These are phyloP conservation scores for Eristalinus aeneus DNA, from an alignment of 2,888 invertebrate species.

Conservation along the genomic window DNA sequence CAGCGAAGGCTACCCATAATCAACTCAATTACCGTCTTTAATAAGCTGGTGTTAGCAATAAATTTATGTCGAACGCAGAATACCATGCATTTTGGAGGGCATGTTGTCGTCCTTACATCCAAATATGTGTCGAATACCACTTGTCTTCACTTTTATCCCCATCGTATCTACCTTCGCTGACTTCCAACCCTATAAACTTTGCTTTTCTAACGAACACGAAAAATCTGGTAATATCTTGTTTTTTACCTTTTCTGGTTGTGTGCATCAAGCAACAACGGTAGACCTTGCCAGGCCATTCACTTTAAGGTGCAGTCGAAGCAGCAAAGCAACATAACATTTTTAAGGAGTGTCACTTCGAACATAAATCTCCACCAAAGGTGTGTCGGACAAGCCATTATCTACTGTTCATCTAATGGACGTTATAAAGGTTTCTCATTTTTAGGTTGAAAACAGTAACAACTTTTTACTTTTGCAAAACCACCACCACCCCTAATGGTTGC, in stretches of 20 bases:
- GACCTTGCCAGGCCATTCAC: background rate
- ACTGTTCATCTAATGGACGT: background rate
- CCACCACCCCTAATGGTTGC: background rate
- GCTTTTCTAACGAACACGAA: background rate
- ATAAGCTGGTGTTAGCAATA: too few species aligned
- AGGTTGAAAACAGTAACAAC: background rate
- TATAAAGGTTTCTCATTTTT: background rate
- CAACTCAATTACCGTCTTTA: constrained; percentile 1
- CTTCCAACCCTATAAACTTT: background rate
- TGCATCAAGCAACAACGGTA: background rate
- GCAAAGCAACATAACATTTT: background rate
- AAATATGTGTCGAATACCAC: background rate
- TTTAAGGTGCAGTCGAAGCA: background rate
- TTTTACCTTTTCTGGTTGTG: background rate
- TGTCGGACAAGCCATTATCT: background rate
- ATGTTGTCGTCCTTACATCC: too few species aligned
- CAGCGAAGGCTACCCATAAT: background rate
- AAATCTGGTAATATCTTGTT: background rate
- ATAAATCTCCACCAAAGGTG: background rate
- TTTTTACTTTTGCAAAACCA: background rate
- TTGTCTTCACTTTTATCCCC: background rate
- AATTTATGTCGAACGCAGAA: constrained; percentile 8
- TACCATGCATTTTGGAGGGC: background rate
- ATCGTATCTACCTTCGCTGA: background rate
- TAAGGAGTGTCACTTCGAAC: background rate